phyloP scores from a whole-genome alignment of 2,888 invertebrate genomes.

The Zaprionus bogoriensis region DNA sequence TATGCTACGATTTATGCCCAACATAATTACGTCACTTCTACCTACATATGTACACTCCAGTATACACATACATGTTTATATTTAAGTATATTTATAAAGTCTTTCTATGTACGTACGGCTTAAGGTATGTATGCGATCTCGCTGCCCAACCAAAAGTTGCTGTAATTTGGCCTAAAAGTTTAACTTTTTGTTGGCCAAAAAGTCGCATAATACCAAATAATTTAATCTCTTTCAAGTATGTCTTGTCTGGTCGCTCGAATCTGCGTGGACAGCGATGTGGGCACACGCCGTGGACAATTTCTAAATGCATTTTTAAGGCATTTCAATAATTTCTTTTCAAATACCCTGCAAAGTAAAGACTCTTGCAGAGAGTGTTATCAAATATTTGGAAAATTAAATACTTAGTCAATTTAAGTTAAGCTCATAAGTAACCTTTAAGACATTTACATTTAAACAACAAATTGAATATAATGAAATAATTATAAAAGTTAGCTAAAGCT shows the following conservation, averaged over 20 bases:
- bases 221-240: conserved; percentile 43
- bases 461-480: too few relatives aligned
- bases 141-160: too few relatives aligned
- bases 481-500: too few relatives aligned
- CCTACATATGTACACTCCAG: neutral
- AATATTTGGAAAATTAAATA: neutral
- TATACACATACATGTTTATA: neutral
- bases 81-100: neutral
- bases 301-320: conserved; percentile 30
- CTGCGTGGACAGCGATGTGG: neutral
- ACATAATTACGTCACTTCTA: too few relatives aligned
- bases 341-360: neutral
- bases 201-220: conserved; percentile 26
- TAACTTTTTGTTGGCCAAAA: conserved; percentile 17
- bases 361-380: too few relatives aligned
- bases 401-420: too few relatives aligned
- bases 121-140: too few relatives aligned
- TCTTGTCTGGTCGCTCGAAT: conserved; percentile 5
- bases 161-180: conserved; percentile 5
- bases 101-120: conserved; percentile 1
- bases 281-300: neutral
- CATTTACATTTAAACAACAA: too few relatives aligned
- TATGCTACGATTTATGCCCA: conserved; percentile 26
- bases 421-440: too few relatives aligned
- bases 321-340: conserved; percentile 26